Evolutionary conservation across 2,888 invertebrate species (phyloP).

Genomic region (Limnephilus rhombicus): DNA sequence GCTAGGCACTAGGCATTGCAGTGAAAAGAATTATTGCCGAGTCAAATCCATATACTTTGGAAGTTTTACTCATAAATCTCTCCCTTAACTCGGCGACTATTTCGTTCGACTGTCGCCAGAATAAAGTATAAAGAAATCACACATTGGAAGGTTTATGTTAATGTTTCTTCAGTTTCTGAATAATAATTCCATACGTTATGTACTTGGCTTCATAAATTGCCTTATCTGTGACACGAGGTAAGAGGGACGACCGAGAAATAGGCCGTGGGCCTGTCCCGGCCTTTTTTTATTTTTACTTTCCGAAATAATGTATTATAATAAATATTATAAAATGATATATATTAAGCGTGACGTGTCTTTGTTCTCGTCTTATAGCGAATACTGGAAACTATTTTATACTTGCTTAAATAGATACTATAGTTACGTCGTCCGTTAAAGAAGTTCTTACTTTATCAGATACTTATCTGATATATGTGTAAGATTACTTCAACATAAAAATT

Average conservation of each 20-base stretch:
- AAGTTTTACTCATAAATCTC: constrained; percentile 50
- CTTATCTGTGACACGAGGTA: constrained; percentile 54
- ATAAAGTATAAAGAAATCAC: constrained; percentile 24
- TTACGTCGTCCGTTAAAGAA: neutral
- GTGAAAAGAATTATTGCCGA: constrained; percentile 20
- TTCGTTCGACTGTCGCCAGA: constrained; percentile 32
- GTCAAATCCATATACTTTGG: constrained; percentile 29
- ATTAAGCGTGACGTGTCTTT: neutral
- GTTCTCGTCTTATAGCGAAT: neutral
- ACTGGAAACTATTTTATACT: neutral
- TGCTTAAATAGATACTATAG: neutral
- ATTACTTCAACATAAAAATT: neutral
- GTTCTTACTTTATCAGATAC: neutral
- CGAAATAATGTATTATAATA: neutral
- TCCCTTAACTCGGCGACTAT: constrained; percentile 22
- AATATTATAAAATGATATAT: neutral
- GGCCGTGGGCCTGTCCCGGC: constrained; percentile 7
- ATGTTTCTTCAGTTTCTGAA: constrained; percentile 55
- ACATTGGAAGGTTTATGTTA: constrained; percentile 44
- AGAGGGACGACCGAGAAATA: constrained; percentile 45
- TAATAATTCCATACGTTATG: constrained; percentile 59
- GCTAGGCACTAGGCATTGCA: constrained; percentile 2
- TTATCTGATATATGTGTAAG: neutral
- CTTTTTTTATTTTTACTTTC: neutral
- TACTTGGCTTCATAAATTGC: constrained; percentile 58